Conservation (phyloP, 2,113 vertebrate genomes). For the Scytalopus superciliaris region DNA sequence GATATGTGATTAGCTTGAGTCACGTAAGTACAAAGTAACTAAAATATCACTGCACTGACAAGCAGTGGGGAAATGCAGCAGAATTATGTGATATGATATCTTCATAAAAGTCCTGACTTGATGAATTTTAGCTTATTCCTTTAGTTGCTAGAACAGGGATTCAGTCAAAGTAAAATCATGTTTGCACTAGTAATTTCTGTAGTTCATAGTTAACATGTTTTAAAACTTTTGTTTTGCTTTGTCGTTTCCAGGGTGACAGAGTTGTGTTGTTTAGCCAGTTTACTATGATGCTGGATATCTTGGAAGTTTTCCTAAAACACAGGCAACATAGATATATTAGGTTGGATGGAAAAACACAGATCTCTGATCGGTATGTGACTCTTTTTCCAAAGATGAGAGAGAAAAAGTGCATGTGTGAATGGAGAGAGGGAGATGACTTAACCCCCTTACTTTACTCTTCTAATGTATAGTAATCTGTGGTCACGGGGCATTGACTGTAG, state of each 20-base stretch:
- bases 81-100: not conserved
- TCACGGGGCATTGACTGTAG: not conserved
- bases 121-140: not conserved
- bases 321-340: slow-evolving; percentile 86
- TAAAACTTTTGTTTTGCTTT: not conserved
- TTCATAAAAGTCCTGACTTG: not conserved
- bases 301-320: slow-evolving; percentile 90
- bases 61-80: not conserved
- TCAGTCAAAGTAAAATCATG: not conserved
- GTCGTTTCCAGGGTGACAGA: slow-evolving; percentile 83
- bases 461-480: not conserved
- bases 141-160: not conserved
- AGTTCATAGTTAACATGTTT: not conserved
- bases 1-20: not conserved
- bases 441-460: not conserved
- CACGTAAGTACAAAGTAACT: not conserved
- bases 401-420: not conserved
- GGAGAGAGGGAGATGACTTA: not conserved
- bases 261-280: slow-evolving; percentile 98
- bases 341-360: slow-evolving; percentile 92
- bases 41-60: not conserved
- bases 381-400: not conserved
- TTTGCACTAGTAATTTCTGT: not conserved
- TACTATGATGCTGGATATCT: slow-evolving; percentile 95
- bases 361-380: slow-evolving; percentile 84